phyloP scores from a whole-genome alignment of 2,888 invertebrate species.

The Cistogaster globosa region DNA sequence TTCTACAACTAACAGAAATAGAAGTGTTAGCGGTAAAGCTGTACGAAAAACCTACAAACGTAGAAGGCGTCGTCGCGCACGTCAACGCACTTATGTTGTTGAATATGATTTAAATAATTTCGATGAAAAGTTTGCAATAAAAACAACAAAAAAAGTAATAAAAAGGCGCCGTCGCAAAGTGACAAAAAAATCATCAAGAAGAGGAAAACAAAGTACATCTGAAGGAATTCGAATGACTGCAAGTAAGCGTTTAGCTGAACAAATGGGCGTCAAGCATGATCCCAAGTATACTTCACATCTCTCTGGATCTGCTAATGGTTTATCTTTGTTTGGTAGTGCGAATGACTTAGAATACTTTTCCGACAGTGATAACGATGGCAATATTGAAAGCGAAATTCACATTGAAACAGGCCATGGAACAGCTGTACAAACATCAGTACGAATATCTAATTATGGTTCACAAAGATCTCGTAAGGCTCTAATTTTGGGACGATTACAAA shows the following conservation, averaged over 20 bases:
- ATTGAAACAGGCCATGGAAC: constrained; percentile 82
- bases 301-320: constrained; percentile 79
- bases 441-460: constrained; percentile 77
- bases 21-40: constrained; percentile 39
- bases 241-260: constrained; percentile 79
- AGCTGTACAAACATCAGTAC: constrained; percentile 80
- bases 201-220: constrained; percentile 48
- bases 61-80: constrained; percentile 80
- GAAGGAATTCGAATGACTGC: constrained; percentile 73
- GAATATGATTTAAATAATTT: constrained; percentile 86
- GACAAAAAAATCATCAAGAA: constrained; percentile 51
- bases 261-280: constrained; percentile 78
- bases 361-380: constrained; percentile 83
- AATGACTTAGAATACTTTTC: constrained; percentile 89
- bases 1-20: constrained; percentile 63
- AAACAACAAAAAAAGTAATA: constrained; percentile 84
- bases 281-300: constrained; percentile 73
- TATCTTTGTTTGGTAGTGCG: constrained; percentile 87
- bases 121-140: constrained; percentile 86
- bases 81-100: constrained; percentile 86
- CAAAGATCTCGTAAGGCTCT: constrained; percentile 78
- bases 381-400: constrained; percentile 80
- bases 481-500: constrained; percentile 74
- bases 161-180: constrained; percentile 80
- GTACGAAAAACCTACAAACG: constrained; percentile 73